Base-by-base conservation (phyloP, 2,888 invertebrate species). In the Stegophylla sp. region DNA sequence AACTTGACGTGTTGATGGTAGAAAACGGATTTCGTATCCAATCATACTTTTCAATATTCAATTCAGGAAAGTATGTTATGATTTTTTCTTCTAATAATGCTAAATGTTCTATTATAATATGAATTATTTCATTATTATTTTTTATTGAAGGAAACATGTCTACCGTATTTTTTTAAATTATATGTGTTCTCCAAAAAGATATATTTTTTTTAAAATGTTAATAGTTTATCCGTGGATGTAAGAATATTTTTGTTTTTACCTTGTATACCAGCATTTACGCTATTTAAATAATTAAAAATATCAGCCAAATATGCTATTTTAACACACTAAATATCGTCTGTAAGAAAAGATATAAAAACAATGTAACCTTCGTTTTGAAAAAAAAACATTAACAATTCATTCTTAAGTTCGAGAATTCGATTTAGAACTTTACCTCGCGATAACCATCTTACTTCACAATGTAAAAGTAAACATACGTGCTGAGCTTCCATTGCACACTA, bases 351-450 rank as follows among this genome's bases (percentile, higher is more conserved):
- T 28, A 48, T 48, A 67, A 66, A 66, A 66, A 7, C 59, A 23
- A 10, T 56, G 12, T 23, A 23, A 10, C 26, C 28, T 69, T 67
- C 28, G 67, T 67, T 67, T 67, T 45, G 26, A 67, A 67, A 67
- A 67, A 64, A 66, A 67, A 66, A 66, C 45, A 15, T 66, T 66
- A 66, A 66, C 45, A 66, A 48, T 48, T 48, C 67, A 48, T 67
- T 48, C 28, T 67, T 67, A 48, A 48, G 48, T 67, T 67, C 41
- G 48, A 67, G 45, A 64, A 43, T 43, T 64, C 13, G 43, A 67
- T 48, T 67, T 26, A 48, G 67, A 45, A 67, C 67, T 48, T 67
- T 17, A 48, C 26, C 48, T 67, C n/a, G 15, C 28, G 67, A 48
- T 67, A 48, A 48, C 67, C 67, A 17, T 67, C 26, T 67, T 48